A percentile compares a stretch with the other conserved stretches of the same genome.
phyloP scores from a whole-genome alignment of 2,113 vertebrate species.

The Pycnonotus jocosus region DNA sequence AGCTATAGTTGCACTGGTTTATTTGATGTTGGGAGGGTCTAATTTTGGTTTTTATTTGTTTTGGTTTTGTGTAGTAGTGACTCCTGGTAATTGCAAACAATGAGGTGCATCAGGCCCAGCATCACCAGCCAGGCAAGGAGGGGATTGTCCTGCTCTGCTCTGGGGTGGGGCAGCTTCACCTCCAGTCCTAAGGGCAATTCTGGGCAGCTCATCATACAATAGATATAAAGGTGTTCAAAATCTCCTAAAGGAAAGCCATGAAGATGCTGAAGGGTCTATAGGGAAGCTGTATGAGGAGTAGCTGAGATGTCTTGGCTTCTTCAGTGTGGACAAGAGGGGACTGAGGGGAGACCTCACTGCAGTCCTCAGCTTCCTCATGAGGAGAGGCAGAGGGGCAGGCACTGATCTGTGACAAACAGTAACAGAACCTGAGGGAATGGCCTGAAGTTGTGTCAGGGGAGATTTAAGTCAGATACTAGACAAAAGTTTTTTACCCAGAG shows the following conservation, averaged over 20 bases:
- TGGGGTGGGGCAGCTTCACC: rapidly evolving
- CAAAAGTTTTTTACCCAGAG: not conserved
- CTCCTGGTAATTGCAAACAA: not conserved
- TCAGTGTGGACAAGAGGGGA: not conserved
- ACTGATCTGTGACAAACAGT: not conserved
- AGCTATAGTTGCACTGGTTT: not conserved
- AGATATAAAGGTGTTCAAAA: not conserved
- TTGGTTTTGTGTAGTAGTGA: not conserved
- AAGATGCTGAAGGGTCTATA: not conserved
- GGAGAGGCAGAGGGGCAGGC: not conserved
- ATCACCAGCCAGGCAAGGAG: rapidly evolving
- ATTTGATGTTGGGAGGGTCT: not conserved
- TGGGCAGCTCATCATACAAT: rapidly evolving
- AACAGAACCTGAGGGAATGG: not conserved
- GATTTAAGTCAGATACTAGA: not conserved
- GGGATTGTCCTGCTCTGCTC: not conserved
- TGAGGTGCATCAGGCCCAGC: not conserved
- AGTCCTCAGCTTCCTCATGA: not conserved
- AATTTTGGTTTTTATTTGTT: not conserved
- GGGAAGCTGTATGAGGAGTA: not conserved
- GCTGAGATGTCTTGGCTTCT: not conserved
- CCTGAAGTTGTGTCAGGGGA: not conserved
- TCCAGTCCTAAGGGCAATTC: not conserved
- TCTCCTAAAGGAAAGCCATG: not conserved
- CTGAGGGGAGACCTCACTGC: not conserved